Percentiles rank a stretch among this genome's conserved stretches.
Evolutionary conservation across 2,113 vertebrate genomes (phyloP).

Genomic region (Pedetes capensis): DNA sequence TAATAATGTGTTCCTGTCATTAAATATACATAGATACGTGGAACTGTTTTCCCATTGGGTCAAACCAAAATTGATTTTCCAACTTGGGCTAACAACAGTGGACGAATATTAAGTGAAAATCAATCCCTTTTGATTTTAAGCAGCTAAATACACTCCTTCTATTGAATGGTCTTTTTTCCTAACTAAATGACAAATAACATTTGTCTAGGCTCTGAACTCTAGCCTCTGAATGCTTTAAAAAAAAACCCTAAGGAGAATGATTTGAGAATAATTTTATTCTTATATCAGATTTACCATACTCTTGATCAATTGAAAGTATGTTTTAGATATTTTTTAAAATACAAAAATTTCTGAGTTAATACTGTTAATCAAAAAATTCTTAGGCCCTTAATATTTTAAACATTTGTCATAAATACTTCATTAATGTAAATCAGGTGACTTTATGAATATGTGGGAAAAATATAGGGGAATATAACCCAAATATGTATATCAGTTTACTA

Average conservation of each 20-base stretch:
- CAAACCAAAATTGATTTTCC: slow-evolving; percentile 68
- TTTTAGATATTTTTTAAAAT: slow-evolving; percentile 9
- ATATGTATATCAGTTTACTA: too few relatives aligned
- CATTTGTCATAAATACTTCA: neutral
- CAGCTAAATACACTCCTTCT: neutral
- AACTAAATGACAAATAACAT: slow-evolving; percentile 49
- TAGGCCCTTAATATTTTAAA: slow-evolving; percentile 18
- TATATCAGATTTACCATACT: neutral
- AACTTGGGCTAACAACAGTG: slow-evolving; percentile 31
- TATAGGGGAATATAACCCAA: too few relatives aligned
- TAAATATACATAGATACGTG: slow-evolving; percentile 30
- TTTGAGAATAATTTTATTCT: neutral
- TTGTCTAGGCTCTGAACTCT: slow-evolving; percentile 23
- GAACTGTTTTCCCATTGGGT: neutral
- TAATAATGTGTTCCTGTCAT: slow-evolving; percentile 45
- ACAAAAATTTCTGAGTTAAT: slow-evolving; percentile 9
- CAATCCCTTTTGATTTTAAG: slow-evolving; percentile 53
- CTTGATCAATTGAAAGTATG: neutral
- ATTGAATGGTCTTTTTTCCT: slow-evolving; percentile 41
- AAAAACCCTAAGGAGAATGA: neutral
- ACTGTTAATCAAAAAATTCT: neutral
- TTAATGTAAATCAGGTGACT: too few relatives aligned
- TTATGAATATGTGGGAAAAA: too few relatives aligned
- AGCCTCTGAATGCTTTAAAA: neutral
- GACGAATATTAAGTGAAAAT: slow-evolving; percentile 74